Evolutionary conservation across 1,140 invertebrate species (phyloP).

Genomic region (Goniozus legneri): DNA sequence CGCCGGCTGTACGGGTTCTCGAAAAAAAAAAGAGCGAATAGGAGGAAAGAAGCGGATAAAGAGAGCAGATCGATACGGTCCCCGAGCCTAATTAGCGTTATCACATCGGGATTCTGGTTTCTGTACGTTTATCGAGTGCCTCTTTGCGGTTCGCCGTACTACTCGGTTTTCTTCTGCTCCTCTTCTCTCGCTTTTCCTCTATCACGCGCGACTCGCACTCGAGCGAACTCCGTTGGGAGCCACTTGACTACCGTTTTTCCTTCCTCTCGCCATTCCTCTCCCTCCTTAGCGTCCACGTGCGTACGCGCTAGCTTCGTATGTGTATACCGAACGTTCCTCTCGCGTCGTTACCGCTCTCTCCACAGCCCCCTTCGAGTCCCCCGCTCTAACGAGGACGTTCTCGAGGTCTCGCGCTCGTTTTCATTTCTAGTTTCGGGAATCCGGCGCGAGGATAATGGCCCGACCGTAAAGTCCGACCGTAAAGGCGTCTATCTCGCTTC

Average conservation of each 20-base stretch:
- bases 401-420: conserved; percentile 9
- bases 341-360: background rate
- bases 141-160: no score
- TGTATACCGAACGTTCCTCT: background rate
- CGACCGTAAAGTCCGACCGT: conserved; percentile 29
- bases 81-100: conserved; percentile 25
- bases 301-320: no score
- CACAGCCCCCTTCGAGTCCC: background rate
- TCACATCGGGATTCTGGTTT: no score
- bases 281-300: no score
- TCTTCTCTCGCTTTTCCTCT: background rate
- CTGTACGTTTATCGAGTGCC: no score
- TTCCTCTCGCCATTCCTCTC: background rate
- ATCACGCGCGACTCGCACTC: conserved; percentile 4
- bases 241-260: background rate
- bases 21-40: background rate
- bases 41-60: conserved; percentile 3
- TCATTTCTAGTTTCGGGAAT: conserved; percentile 35
- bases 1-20: no score
- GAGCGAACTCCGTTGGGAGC: background rate
- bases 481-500: conserved; percentile 23
- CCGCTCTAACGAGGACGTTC: conserved; percentile 5
- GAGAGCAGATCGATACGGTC: background rate
- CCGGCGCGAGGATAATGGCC: conserved; percentile 21
- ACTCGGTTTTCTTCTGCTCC: background rate